Conservation (phyloP, 2,797 vertebrate genomes). For the Acomys russatus region DNA sequence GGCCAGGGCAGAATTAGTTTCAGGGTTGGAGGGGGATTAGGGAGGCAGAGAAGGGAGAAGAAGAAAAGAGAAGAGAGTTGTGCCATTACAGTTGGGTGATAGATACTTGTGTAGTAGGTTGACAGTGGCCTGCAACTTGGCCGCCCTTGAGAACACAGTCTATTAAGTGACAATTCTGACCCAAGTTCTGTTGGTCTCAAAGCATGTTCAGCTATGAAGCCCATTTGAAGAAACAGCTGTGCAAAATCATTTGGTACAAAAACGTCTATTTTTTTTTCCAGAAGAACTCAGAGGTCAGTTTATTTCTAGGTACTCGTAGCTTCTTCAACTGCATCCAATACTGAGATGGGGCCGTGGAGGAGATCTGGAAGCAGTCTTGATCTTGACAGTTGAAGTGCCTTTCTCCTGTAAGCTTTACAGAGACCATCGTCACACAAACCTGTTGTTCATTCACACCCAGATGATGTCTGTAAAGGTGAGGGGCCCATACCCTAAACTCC, state of each 20-base stretch:
- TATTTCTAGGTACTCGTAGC: slow-evolving; percentile 54
- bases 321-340: background rate
- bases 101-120: background rate
- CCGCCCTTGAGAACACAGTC: background rate
- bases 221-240: slow-evolving; percentile 45
- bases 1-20: background rate
- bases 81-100: background rate
- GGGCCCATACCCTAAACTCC: background rate
- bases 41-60: no score
- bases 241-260: slow-evolving; percentile 50
- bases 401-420: slow-evolving; percentile 34
- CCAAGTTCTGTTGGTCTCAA: background rate
- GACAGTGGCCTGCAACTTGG: background rate
- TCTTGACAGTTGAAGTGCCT: background rate
- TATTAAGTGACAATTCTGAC: background rate
- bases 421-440: background rate
- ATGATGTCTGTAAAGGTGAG: background rate
- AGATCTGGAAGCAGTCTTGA: slow-evolving; percentile 32
- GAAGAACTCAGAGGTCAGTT: slow-evolving; percentile 68
- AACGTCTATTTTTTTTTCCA: slow-evolving; percentile 19
- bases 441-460: background rate
- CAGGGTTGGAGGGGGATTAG: background rate
- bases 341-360: background rate
- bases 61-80: background rate
- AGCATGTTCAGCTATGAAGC: slow-evolving; percentile 4